Evolutionary conservation across 2,797 vertebrate species (phyloP).

Genomic region (Poecilia picta): DNA sequence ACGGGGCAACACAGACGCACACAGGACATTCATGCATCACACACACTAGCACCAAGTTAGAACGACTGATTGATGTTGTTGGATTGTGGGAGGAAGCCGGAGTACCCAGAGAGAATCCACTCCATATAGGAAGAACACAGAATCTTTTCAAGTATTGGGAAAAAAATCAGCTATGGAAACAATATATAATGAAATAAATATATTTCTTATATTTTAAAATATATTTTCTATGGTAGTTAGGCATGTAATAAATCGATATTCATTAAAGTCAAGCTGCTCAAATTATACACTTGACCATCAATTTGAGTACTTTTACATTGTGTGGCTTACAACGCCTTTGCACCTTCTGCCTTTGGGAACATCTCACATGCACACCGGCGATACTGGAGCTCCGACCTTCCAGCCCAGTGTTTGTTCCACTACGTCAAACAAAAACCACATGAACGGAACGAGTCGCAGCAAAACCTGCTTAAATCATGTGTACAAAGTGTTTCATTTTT

Average conservation of each 20-base stretch:
- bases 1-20: neutral
- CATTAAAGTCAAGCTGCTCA: neutral
- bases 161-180: neutral
- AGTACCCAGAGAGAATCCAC: neutral
- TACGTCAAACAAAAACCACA: neutral
- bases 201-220: neutral
- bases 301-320: neutral
- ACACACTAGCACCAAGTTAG: neutral
- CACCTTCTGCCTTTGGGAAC: neutral
- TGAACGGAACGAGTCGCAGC: neutral
- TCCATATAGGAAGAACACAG: neutral
- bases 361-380: no score
- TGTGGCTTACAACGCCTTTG: neutral
- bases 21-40: no score
- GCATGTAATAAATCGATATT: neutral
- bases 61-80: neutral
- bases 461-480: neutral
- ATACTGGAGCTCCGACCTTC: neutral
- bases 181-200: neutral
- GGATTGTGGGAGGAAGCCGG: neutral
- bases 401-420: neutral
- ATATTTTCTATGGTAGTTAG: neutral
- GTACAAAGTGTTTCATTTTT: neutral
- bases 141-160: neutral
- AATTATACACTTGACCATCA: neutral